Evolutionary conservation across 2,888 invertebrate genomes (phyloP).

Genomic region (Ctena decussata): DNA sequence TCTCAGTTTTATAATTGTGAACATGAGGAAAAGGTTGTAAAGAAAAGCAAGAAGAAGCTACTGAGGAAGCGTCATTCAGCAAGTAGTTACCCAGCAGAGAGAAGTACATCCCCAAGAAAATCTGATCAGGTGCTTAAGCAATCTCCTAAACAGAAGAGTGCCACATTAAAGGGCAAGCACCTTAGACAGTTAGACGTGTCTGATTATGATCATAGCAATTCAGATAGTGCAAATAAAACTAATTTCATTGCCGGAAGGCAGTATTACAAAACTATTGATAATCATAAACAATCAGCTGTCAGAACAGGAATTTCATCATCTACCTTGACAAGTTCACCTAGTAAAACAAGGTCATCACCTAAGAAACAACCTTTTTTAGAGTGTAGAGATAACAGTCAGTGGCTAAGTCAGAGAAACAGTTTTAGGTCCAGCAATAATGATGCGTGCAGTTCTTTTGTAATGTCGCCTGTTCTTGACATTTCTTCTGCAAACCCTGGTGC

Average conservation of each 20-base stretch:
- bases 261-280: neutral
- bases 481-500: neutral
- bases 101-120: neutral
- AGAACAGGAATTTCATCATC: neutral
- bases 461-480: neutral
- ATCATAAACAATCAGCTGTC: neutral
- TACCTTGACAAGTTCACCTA: neutral
- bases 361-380: neutral
- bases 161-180: slow-evolving; percentile 20
- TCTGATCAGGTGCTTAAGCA: neutral
- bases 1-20: slow-evolving; percentile 62
- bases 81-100: slow-evolving; percentile 41
- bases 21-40: slow-evolving; percentile 38
- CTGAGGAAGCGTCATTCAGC: slow-evolving; percentile 58
- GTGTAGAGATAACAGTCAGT: neutral
- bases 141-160: slow-evolving; percentile 35
- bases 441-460: neutral
- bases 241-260: neutral
- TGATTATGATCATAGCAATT: neutral
- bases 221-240: neutral
- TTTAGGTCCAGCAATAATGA: neutral
- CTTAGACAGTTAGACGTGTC: neutral
- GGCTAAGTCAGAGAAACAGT: neutral
- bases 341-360: neutral
- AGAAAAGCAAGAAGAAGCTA: slow-evolving; percentile 50